Conservation (phyloP, 2,797 vertebrate species). For the Netta rufina region DNA sequence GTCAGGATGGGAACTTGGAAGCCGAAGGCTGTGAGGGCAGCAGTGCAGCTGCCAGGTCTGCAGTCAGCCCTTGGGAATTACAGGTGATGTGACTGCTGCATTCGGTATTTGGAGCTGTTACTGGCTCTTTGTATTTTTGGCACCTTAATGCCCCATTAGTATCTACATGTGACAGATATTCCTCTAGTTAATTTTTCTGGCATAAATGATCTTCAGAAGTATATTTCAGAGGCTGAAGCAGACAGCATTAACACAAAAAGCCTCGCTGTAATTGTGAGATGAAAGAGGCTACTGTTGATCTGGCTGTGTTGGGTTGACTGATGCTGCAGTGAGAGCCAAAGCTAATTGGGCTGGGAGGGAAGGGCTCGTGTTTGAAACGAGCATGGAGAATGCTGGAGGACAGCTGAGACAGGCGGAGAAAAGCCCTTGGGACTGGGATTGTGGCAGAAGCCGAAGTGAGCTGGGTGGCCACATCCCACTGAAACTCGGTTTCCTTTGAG, state of each 20-base stretch:
- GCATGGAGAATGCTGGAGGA: not conserved
- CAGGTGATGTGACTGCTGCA: not conserved
- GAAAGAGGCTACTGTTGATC: not conserved
- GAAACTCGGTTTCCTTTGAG: not conserved
- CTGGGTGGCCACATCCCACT: not conserved
- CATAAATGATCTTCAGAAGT: not conserved
- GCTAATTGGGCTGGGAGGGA: not conserved
- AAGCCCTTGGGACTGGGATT: not conserved
- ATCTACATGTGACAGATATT: not conserved
- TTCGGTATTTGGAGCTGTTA: not conserved
- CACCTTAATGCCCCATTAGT: not conserved
- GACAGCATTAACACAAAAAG: not conserved
- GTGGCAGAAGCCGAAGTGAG: not conserved
- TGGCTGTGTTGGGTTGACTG: accelerated
- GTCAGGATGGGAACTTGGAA: not conserved
- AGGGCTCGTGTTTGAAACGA: not conserved
- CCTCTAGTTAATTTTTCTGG: not conserved
- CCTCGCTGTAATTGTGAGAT: not conserved
- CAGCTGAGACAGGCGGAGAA: not conserved
- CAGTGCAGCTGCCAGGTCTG: not conserved
- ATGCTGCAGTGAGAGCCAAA: not conserved
- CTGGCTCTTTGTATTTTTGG: not conserved
- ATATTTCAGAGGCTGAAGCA: not conserved
- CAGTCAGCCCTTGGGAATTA: not conserved
- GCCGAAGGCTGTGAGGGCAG: not conserved